Base-by-base conservation (phyloP, 2,888 invertebrate genomes). In the Alentia gelatinosa region DNA sequence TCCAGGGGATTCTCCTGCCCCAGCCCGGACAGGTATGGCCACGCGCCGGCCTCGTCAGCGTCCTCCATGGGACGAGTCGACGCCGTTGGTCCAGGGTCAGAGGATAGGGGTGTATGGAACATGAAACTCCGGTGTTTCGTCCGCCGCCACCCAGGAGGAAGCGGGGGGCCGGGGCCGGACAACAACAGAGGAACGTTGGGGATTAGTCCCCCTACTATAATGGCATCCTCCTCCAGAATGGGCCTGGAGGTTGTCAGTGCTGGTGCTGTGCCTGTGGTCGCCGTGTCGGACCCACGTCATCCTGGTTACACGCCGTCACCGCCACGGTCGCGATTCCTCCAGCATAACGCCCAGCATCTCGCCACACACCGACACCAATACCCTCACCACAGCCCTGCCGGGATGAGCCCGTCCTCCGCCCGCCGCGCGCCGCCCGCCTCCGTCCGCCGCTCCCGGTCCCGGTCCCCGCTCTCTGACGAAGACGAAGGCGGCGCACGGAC, bases 121-220 rank as follows among this genome's bases (percentile, higher is more conserved):
- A 35, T 79, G 79, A 83, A 83, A 26, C 39, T 83, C 1, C 39
- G 39, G 40, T 83, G 83, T 83, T 7, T 83, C 12, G 83, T 83
- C 37, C 23, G 40, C 37, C 35, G 83, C 7, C 83, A 83, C 30
- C 37, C 39, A 9, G 83, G 19, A 35, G 75, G 83, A 83, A 12
- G 9, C 33, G 79, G 79, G 15, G 39, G 79, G n/a, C 1, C 30
- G n/a, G 30, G 3, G 3, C 12, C 63, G 9, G 26, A 9, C 26
- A n/a, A 19, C 26, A 30, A 12, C 23, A n/a, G n/a, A n/a, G n/a
- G n/a, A n/a, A n/a, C n/a, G n/a, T n/a, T n/a, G n/a, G n/a, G n/a
- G n/a, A n/a, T n/a, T n/a, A n/a, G n/a, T n/a, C n/a, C n/a, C n/a
- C n/a, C n/a, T n/a, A n/a, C n/a, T n/a, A n/a, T n/a, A n/a, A 30